These are phyloP conservation scores for Sebastes itinus DNA, from an alignment of 2,797 vertebrate species.

Conservation along the genomic window DNA sequence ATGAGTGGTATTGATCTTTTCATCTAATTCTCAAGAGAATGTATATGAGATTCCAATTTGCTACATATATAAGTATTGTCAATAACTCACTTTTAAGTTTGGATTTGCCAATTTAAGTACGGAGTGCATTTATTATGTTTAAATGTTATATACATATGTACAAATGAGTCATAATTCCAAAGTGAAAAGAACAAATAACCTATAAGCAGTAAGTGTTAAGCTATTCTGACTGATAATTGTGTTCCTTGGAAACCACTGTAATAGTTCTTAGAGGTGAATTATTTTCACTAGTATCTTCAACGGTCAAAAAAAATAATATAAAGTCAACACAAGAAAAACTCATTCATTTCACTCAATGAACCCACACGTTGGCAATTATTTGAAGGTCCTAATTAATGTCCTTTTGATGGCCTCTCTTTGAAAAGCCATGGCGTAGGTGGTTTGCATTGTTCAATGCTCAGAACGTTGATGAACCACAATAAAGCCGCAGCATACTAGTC, in stretches of 20 bases:
- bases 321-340: neutral
- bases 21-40: neutral
- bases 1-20: neutral
- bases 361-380: slow-evolving; percentile 63
- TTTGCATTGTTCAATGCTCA: slow-evolving; percentile 44
- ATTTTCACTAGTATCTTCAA: slow-evolving; percentile 10
- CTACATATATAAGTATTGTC: neutral
- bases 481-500: slow-evolving; percentile 21
- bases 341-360: slow-evolving; percentile 23
- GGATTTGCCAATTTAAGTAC: neutral
- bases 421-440: slow-evolving; percentile 43
- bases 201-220: neutral
- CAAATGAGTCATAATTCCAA: neutral
- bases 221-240: neutral
- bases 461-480: slow-evolving; percentile 54
- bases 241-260: slow-evolving; percentile 5
- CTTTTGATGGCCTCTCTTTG: slow-evolving; percentile 55
- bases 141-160: neutral
- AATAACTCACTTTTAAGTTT: neutral
- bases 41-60: neutral
- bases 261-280: slow-evolving; percentile 29
- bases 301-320: slow-evolving; percentile 9
- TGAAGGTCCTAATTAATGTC: slow-evolving; percentile 52
- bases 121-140: neutral
- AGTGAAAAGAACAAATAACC: neutral